Evolutionary conservation across 1,140 invertebrate species (phyloP), one percentile per base, ranked within the genome.

Genomic region (Aphidius ervi): DNA sequence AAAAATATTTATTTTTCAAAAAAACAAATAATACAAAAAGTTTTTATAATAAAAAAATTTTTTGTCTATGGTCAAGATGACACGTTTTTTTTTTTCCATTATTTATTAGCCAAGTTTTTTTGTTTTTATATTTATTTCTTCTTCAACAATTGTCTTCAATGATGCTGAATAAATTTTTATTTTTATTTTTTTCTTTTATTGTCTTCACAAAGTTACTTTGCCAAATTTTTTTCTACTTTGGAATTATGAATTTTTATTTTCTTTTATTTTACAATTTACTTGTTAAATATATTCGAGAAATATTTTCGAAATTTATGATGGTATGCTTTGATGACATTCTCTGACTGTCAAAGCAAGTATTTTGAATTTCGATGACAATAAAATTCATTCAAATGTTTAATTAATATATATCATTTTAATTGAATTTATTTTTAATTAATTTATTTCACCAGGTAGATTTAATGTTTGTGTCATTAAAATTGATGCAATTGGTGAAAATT

Each of bases 111-210:
- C 16, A 20, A 23, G 46, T 6, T 48, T 10, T 53, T 40, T 37
- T 43, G 48, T 57, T n/a, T 16, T 47, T 56, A 16, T 16, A 16
- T 56, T 61, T 62, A 16, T 52, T 10, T 57, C 10, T 31, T 31
- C 23, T 31, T 49, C 39, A 7, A n/a, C 60, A 57, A 62, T 62
- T 57, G 59, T 61, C 53, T 54, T 60, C 52, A 47, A 62, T 62
- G 55, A 56, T 41, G 42, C 54, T 62, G 54, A 47, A 62, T 62
- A 55, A 48, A 62, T 62, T 62, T 9, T 37, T 62, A n/a, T 55
- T 39, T 57, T 55, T 52, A 16, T 46, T n/a, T 9, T 20, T 16
- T 16, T 16, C 37, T 47, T 52, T 62, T 62, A 62, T 62, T 52
- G 46, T 62, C 47, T 40, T 53, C 10, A 20, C 16, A 16, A 16